Evolutionary conservation across 2,113 vertebrate species (phyloP), one percentile per base, ranked within the genome.

Genomic region (Sander lucioperca): DNA sequence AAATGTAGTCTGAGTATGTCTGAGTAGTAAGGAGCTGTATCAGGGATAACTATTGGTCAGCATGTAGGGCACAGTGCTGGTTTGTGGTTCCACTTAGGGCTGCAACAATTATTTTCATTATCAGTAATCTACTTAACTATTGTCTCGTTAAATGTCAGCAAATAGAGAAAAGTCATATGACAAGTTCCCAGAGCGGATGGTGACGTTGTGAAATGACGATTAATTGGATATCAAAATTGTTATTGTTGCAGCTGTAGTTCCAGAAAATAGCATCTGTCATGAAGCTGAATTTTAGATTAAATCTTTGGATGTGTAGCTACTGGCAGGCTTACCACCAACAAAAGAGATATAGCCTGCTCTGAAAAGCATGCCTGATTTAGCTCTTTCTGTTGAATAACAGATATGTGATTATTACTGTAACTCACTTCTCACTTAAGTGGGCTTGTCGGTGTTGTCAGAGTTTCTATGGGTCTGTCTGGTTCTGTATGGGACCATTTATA

Each of bases 401-500:
- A 33, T 3, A 6, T 33, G 18, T 14, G 18, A 57, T 43, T 39
- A 39, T 39, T 39, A 39, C 36, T 39, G 1, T 39, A 11, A 11
- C 10, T 43, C 39, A 10, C 39, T 43, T 43, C 39, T 39, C 39
- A 39, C 9, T 39, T 39, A 6, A 58, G 30, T 23, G 18, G 1
- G 19, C 1, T 36, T 33, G 15, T 19, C 2, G 8, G 14, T 48
- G n/a, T 39, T 51, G 43, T 58, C 47, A 30, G 15, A 14, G 21
- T 14, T 27, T 23, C 50, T 57, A 0, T 23, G 19, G 53, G 50
- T 53, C 68, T 10, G 30, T 63, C 25, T 62, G 82, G 23, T 47
- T 82, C 62, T 83, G 16, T 53, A 15, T 58, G 36, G 23, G n/a
- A 2, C 50, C 58, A 58, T 84, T 70, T 74, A 58, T 25, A 82